Percentiles rank a stretch among this genome's conserved stretches.
phyloP scores from a whole-genome alignment of 2,888 invertebrate species.

The Herminia tarsipennalis region DNA sequence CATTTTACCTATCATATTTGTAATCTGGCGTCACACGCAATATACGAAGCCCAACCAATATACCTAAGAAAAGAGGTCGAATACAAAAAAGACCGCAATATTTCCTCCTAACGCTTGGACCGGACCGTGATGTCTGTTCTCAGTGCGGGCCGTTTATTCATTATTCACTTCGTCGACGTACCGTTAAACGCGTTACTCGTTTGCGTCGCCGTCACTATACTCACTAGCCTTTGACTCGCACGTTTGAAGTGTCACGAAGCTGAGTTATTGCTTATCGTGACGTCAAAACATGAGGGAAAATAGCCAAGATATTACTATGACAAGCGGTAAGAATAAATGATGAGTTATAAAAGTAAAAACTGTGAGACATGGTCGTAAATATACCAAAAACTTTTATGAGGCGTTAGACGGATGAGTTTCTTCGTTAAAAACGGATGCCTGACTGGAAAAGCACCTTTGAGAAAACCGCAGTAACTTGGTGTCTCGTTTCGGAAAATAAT shows the following conservation, averaged over 20 bases:
- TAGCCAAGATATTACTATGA: conserved; percentile 29
- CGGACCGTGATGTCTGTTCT: conserved; percentile 25
- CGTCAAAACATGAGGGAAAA: conserved; percentile 28
- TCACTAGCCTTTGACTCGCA: conserved; percentile 17
- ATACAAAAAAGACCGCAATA: background rate
- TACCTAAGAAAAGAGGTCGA: no score
- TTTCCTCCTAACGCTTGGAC: conserved; percentile 17
- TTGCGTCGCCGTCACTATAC: conserved; percentile 18
- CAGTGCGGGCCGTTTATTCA: conserved; percentile 38
- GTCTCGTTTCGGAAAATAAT: no score
- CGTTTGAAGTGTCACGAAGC: conserved; percentile 23
- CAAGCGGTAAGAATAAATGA: background rate
- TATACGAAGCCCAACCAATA: no score
- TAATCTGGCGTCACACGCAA: no score
- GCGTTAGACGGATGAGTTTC: no score
- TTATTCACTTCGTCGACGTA: conserved; percentile 44
- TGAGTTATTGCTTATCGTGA: conserved; percentile 29
- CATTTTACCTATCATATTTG: no score
- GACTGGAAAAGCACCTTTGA: no score
- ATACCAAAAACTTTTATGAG: no score
- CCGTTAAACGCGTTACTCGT: conserved; percentile 39
- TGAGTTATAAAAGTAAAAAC: no score
- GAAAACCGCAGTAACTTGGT: no score
- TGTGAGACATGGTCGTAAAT: no score
- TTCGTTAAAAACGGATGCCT: no score